phyloP scores from a whole-genome alignment of 2,113 vertebrate species.

The Alethe diademata region DNA sequence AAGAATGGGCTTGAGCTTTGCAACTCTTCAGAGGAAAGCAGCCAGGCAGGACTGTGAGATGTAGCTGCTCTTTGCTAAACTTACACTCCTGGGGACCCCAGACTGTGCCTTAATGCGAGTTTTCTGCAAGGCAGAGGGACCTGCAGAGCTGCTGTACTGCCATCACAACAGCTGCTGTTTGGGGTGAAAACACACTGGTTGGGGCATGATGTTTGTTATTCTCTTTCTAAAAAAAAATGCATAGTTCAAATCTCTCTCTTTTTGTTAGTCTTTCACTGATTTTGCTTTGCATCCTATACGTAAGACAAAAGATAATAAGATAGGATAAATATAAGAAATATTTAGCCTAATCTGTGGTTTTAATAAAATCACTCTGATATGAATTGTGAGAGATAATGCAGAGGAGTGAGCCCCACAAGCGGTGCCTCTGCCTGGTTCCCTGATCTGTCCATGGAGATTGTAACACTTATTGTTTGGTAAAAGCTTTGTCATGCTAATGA shows the following conservation, averaged over 20 bases:
- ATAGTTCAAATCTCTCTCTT: background rate
- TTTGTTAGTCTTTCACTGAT: background rate
- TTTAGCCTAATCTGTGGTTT: background rate
- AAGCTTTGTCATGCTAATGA: background rate
- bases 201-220: background rate
- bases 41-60: background rate
- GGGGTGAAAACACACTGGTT: background rate
- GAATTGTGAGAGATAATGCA: background rate
- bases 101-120: background rate
- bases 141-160: background rate
- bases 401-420: background rate
- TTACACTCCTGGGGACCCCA: background rate
- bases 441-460: background rate
- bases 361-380: background rate
- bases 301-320: background rate
- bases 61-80: background rate
- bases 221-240: background rate
- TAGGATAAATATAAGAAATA: background rate
- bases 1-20: constrained; percentile 61
- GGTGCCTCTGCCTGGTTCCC: background rate
- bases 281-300: background rate
- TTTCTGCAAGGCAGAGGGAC: background rate
- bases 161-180: background rate
- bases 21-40: background rate
- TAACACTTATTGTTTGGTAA: background rate